Percentiles rank a stretch among this genome's conserved stretches.
These are phyloP conservation scores for Protobothrops mucrosquamatus DNA, from an alignment of 2,113 vertebrate genomes.

Conservation along the genomic window DNA sequence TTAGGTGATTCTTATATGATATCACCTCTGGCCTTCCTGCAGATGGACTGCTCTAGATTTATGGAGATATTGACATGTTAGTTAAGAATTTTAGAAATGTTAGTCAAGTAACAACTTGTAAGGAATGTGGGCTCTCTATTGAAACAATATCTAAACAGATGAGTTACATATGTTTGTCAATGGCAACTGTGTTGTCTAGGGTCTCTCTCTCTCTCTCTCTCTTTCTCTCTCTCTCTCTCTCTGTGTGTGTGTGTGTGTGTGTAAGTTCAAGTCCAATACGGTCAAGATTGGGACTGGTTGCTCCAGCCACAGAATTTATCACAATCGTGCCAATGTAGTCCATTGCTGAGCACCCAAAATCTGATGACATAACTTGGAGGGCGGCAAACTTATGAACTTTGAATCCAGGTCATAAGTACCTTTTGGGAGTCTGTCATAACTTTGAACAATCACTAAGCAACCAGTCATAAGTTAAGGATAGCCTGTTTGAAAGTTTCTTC, in stretches of 20 bases:
- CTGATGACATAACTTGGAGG: background rate
- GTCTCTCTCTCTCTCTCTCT: background rate
- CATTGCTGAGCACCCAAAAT: background rate
- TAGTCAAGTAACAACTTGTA: background rate
- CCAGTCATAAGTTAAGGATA: background rate
- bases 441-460: background rate
- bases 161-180: background rate
- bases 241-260: fast-evolving
- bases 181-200: background rate
- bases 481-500: background rate
- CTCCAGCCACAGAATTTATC: background rate
- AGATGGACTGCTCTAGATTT: background rate
- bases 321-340: background rate
- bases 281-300: background rate
- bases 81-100: background rate
- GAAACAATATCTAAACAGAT: background rate
- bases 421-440: background rate
- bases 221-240: no score
- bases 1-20: background rate
- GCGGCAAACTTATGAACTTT: background rate
- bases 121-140: background rate
- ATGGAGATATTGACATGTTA: background rate
- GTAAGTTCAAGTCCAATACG: no score
- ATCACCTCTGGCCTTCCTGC: background rate
- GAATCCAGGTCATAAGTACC: background rate